phyloP scores from a whole-genome alignment of 2,888 invertebrate species.

The Diarsia rubi region DNA sequence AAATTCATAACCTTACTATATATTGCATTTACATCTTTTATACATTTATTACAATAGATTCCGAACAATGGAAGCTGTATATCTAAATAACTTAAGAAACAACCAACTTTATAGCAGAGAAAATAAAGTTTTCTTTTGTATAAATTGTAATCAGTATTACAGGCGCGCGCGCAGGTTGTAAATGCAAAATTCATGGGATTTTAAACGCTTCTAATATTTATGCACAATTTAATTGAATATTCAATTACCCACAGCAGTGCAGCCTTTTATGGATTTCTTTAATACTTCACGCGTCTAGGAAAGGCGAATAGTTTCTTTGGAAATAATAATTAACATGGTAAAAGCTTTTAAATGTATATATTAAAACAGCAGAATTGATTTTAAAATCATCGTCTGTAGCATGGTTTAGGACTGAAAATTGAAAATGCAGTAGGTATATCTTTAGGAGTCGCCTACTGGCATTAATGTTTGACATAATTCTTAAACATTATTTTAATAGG shows the following conservation, averaged over 20 bases:
- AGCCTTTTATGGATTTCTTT: slow-evolving; percentile 64
- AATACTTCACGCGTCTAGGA: slow-evolving; percentile 43
- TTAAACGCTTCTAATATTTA: slow-evolving; percentile 73
- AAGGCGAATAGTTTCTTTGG: slow-evolving; percentile 27
- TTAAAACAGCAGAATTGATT: slow-evolving; percentile 14
- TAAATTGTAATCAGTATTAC: slow-evolving; percentile 29
- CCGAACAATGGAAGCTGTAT: slow-evolving; percentile 38
- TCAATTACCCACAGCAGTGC: slow-evolving; percentile 75
- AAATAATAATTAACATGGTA: slow-evolving; percentile 12
- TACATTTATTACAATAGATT: slow-evolving; percentile 53
- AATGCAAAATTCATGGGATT: slow-evolving; percentile 64
- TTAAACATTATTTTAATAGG: no score
- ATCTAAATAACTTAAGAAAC: not conserved
- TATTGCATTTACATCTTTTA: slow-evolving; percentile 64
- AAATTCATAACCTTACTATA: slow-evolving; percentile 39
- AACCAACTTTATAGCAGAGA: slow-evolving; percentile 14
- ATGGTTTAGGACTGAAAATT: not conserved
- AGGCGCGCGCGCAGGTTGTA: slow-evolving; percentile 45
- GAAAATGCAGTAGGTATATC: no score
- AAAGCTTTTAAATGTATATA: slow-evolving; percentile 21
- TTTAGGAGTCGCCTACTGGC: no score
- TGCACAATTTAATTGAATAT: slow-evolving; percentile 79
- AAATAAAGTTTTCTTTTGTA: slow-evolving; percentile 30
- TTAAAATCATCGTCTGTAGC: not conserved
- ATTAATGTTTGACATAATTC: no score